Conservation (phyloP, 2,888 invertebrate species). For the Acholoe squamosa region DNA sequence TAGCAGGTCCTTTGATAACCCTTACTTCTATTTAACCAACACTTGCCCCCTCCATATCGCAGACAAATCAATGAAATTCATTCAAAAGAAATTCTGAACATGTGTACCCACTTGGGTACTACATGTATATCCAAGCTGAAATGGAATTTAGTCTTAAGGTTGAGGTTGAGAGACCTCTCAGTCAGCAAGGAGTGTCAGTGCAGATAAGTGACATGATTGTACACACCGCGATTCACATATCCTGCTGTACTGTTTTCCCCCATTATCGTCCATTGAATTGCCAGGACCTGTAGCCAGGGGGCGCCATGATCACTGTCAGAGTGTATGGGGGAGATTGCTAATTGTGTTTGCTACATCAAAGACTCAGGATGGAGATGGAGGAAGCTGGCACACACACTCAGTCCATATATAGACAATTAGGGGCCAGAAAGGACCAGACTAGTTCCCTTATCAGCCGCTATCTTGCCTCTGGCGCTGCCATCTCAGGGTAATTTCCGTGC, state of each 20-base stretch:
- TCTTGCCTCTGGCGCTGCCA: conserved; percentile 43
- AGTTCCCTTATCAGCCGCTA: conserved; percentile 48
- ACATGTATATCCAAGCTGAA: too few relatives aligned
- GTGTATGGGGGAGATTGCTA: not conserved
- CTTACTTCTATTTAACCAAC: too few relatives aligned
- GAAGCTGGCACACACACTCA: not conserved
- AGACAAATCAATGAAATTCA: too few relatives aligned
- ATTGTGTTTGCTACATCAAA: conserved; percentile 43
- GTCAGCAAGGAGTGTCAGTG: too few relatives aligned
- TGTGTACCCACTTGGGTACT: too few relatives aligned
- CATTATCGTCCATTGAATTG: not conserved
- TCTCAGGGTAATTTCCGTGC: conserved; percentile 40
- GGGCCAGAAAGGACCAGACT: not conserved
- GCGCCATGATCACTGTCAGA: not conserved
- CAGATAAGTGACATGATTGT: too few relatives aligned
- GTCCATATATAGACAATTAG: not conserved
- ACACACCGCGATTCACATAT: not conserved
- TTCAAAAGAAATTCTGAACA: too few relatives aligned
- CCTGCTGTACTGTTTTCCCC: not conserved
- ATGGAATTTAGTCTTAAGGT: too few relatives aligned
- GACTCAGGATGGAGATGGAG: not conserved
- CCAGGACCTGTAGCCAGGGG: not conserved
- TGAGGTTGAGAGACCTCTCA: too few relatives aligned
- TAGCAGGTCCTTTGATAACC: too few relatives aligned
- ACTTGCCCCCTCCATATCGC: too few relatives aligned